Base-by-base conservation (phyloP, 2,888 invertebrate genomes). In the Phyllotreta striolata region DNA sequence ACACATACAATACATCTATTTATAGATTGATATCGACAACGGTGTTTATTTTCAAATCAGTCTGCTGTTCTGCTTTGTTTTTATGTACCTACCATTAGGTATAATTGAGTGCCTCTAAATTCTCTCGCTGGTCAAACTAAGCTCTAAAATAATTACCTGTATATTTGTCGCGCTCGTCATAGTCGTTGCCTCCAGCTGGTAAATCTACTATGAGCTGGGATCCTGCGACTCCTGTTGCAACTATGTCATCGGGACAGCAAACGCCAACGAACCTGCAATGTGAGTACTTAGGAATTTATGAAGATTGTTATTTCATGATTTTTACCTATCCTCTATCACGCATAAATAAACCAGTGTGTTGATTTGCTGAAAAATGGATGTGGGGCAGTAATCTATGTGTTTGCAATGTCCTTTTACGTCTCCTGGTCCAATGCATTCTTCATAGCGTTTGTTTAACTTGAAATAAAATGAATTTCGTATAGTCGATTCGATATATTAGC, bases 391-490 rank as follows among this genome's bases (percentile, higher is more conserved):
- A 79, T 78, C 89, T 88, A 82, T 78, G 66, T 88, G 89, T 52
- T 88, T 86, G 79, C 92, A 92, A 71, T 87, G 87, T 0, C 91
- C 92, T 7, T 81, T 76, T 55, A 83, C 84, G 41, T 89, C 88
- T 43, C 84, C 80, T 1, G 86, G 83, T 61, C 79, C 90, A 75
- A 79, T 83, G 78, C 84, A 89, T 12, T 83, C 82, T 72, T 89
- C 87, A 74, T 86, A 87, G 4, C 84, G 81, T 73, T 85, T 83
- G 73, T 89, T 87, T 10, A 85, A 83, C 90, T 90, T 72, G 6
- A 80, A 74, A 55, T 52, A 52, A 41, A 13, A 44, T 34, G 6
- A 55, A 41, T 8, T 54, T n/a, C n/a, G n/a, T 13, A 34, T 43
- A 55, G 39, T 35, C 47, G 38, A n/a, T n/a, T n/a, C 39, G 39